phyloP scores from a whole-genome alignment of 2,113 vertebrate genomes.

The Potamarius usumacintae region DNA sequence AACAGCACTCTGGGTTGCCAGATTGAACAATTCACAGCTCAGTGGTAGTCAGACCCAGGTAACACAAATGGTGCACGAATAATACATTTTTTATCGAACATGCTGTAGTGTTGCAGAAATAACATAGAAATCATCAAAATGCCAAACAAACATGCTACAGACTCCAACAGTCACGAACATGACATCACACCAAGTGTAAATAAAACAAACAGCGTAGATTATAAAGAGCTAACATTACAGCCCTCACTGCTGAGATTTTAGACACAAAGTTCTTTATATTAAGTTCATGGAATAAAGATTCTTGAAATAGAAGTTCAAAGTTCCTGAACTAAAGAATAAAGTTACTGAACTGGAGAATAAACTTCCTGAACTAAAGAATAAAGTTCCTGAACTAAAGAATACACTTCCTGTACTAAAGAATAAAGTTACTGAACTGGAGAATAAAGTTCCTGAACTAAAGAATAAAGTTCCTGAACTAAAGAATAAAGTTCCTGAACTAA shows the following conservation, averaged over 20 bases:
- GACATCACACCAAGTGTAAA: neutral
- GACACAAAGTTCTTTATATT: neutral
- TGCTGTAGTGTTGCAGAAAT: too few relatives aligned
- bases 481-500: neutral
- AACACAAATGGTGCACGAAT: neutral
- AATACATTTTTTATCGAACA: neutral
- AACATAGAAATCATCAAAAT: neutral
- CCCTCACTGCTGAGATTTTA: neutral
- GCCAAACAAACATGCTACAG: neutral
- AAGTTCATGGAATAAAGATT: neutral
- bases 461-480: neutral
- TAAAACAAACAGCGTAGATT: neutral
- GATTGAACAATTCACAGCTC: neutral
- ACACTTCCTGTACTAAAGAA: neutral
- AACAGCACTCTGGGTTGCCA: conserved; percentile 9
- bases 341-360: neutral
- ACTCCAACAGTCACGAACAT: neutral
- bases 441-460: neutral
- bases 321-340: neutral
- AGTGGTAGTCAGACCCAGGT: neutral
- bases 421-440: neutral
- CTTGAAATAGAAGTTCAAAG: neutral
- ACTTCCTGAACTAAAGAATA: neutral
- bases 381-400: neutral
- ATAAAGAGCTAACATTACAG: neutral